Evolutionary conservation across 2,888 invertebrate genomes (phyloP).

Genomic region (Pycnomerus fuliginosus): DNA sequence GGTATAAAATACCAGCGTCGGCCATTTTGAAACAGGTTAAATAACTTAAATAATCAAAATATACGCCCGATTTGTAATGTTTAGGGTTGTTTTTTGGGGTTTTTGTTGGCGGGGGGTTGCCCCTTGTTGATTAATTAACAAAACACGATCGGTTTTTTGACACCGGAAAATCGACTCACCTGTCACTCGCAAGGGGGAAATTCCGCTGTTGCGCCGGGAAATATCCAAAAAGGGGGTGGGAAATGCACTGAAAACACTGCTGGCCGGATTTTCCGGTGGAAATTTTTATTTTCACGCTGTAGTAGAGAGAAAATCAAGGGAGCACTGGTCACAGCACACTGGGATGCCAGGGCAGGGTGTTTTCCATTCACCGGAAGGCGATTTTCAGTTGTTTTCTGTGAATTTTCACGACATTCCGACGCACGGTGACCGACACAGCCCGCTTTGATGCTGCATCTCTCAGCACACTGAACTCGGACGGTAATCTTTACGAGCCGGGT

Average conservation of each 20-base stretch:
- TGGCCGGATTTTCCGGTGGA: too few species aligned
- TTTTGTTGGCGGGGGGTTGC: too few species aligned
- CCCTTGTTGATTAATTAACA: too few species aligned
- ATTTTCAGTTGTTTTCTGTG: conserved; percentile 4
- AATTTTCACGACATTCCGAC: conserved; percentile 16
- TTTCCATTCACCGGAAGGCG: conserved; percentile 1
- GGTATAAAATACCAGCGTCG: conserved; percentile 22
- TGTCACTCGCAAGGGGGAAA: not conserved
- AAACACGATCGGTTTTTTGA: too few species aligned
- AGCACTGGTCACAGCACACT: not conserved
- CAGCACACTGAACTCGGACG: conserved; percentile 17
- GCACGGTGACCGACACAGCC: conserved; percentile 6
- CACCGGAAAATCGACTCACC: not conserved
- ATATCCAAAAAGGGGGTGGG: too few species aligned
- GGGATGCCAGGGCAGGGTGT: not conserved
- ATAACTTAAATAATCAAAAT: conserved; percentile 15
- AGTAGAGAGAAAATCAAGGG: not conserved
- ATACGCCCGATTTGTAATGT: too few species aligned
- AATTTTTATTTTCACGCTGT: too few species aligned
- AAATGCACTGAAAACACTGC: not conserved
- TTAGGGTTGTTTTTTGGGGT: too few species aligned
- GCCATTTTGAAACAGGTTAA: conserved; percentile 22
- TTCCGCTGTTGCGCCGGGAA: not conserved
- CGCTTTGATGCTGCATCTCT: conserved; percentile 14
- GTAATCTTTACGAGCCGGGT: conserved; percentile 16